Evolutionary conservation across 2,797 vertebrate genomes (phyloP).

Genomic region (Paratrypauchen microcephalus): DNA sequence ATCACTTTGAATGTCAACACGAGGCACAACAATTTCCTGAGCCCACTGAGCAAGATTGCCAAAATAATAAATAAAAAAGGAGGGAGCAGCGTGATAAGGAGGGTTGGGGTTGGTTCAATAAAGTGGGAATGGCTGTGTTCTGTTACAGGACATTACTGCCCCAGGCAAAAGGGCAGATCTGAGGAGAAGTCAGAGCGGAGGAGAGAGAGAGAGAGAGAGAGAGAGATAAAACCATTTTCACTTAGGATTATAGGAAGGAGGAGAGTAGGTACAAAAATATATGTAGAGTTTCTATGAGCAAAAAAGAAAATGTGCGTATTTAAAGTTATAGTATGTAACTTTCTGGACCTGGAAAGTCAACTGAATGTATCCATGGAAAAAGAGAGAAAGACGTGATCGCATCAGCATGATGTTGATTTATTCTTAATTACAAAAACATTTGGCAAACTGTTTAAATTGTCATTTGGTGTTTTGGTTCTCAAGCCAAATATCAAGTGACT

Average conservation of each 20-base stretch:
- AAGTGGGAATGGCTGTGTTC: conserved; percentile 49
- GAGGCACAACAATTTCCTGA: conserved; percentile 38
- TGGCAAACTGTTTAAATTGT: too few species aligned
- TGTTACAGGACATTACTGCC: conserved; percentile 52
- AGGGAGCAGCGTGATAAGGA: conserved; percentile 20
- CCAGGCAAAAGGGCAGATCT: conserved; percentile 40
- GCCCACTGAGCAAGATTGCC: conserved; percentile 27
- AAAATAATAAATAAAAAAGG: conserved; percentile 28
- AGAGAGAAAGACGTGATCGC: too few species aligned
- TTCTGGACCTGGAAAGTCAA: too few species aligned
- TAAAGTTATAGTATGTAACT: too few species aligned
- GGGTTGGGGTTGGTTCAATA: conserved; percentile 29
- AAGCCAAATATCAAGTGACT: too few species aligned
- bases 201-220: conserved; percentile 23
- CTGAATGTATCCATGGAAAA: too few species aligned
- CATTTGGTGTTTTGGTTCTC: too few species aligned
- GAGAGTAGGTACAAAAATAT: not conserved
- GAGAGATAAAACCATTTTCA: conserved; percentile 16
- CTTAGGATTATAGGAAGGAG: not conserved
- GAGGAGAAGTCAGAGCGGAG: conserved; percentile 18
- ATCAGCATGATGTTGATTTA: too few species aligned
- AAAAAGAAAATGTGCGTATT: too few species aligned
- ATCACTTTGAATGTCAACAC: conserved; percentile 37
- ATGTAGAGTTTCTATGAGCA: too few species aligned
- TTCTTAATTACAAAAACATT: too few species aligned